Evolutionary conservation across 2,113 vertebrate species (phyloP).

Genomic region (Protobothrops flavoviridis): DNA sequence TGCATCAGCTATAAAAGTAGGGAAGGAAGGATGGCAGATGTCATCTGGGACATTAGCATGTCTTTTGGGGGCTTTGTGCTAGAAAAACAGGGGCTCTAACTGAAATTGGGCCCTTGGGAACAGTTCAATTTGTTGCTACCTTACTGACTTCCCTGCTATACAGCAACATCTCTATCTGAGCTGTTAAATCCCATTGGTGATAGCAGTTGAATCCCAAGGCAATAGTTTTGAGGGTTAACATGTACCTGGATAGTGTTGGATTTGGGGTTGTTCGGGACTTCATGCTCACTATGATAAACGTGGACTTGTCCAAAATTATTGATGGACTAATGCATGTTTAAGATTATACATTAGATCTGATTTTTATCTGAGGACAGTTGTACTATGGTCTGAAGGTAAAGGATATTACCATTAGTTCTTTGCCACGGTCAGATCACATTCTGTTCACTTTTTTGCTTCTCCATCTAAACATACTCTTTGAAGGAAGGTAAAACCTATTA

Average conservation of each 20-base stretch:
- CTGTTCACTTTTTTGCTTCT: neutral
- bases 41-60: no score
- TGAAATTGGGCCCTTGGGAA: neutral
- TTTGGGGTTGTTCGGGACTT: neutral
- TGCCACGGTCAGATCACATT: neutral
- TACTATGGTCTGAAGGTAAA: neutral
- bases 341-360: neutral
- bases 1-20: no score
- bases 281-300: neutral
- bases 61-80: no score
- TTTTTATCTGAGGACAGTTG: neutral
- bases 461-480: neutral
- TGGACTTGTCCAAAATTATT: neutral
- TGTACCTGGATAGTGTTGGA: neutral
- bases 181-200: neutral
- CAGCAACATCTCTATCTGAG: neutral
- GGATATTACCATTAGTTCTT: neutral
- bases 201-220: neutral
- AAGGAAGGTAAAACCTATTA: neutral
- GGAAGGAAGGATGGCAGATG: no score
- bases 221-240: neutral
- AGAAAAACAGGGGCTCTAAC: no score
- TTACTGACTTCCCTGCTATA: neutral
- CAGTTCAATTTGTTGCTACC: neutral
- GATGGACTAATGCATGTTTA: neutral